phyloP scores from a whole-genome alignment of 2,888 invertebrate species.

The Acanthacorydalis orientalis region DNA sequence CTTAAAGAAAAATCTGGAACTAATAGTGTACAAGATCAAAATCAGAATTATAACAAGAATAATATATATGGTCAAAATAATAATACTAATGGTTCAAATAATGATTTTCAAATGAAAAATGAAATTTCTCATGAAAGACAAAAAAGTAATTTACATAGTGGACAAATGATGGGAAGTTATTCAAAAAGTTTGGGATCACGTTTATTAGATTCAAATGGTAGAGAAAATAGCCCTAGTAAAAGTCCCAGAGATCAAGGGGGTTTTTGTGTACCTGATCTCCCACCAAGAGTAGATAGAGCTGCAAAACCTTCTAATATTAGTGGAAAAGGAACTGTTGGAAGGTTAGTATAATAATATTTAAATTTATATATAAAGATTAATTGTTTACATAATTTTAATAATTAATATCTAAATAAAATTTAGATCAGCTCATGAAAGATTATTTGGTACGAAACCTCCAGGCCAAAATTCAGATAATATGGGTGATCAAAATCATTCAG shows the following conservation, averaged over 20 bases:
- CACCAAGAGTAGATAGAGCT: slow-evolving; percentile 65
- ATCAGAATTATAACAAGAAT: slow-evolving; percentile 8
- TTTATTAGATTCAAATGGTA: slow-evolving; percentile 4
- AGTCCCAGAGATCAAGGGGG: slow-evolving; percentile 18
- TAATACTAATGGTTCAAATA: not conserved
- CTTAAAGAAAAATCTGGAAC: not conserved
- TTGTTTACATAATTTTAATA: no score
- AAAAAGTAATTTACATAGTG: slow-evolving; percentile 3
- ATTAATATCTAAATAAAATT: not conserved
- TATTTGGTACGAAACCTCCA: slow-evolving; percentile 37
- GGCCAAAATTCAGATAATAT: slow-evolving; percentile 14
- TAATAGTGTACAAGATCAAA: not conserved
- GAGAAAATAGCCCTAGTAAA: slow-evolving; percentile 18
- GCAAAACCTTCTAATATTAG: slow-evolving; percentile 50
- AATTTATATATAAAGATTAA: not conserved
- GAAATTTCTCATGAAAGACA: slow-evolving; percentile 3
- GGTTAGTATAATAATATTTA: slow-evolving; percentile 3
- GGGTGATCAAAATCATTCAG: slow-evolving; percentile 12
- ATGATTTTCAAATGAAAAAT: not conserved
- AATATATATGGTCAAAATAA: slow-evolving; percentile 10
- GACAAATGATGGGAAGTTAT: not conserved
- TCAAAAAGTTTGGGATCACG: not conserved
- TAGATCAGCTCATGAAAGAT: slow-evolving; percentile 50
- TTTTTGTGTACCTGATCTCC: slow-evolving; percentile 55
- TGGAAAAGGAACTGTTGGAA: slow-evolving; percentile 11